Conservation (phyloP, 2,797 vertebrate genomes). For the Odontamblyopus rebecca region DNA sequence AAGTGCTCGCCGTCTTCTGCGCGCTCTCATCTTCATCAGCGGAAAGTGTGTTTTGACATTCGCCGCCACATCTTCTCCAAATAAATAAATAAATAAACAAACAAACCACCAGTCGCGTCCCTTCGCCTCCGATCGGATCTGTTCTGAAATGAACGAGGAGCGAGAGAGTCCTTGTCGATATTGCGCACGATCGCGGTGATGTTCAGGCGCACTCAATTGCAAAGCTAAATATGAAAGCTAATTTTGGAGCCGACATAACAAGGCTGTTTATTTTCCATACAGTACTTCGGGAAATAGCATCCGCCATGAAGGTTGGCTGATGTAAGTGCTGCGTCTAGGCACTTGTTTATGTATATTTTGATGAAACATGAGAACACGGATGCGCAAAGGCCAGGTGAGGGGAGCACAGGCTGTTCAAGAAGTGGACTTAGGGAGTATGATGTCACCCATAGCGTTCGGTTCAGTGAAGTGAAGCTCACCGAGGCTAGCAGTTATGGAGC, state of each 20-base stretch:
- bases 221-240: not conserved
- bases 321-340: not conserved
- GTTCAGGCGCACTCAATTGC: not conserved
- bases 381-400: too few relatives aligned
- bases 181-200: not conserved
- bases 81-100: constrained; percentile 11
- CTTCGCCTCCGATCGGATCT: too few relatives aligned
- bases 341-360: not conserved
- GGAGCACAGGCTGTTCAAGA: too few relatives aligned
- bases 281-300: not conserved
- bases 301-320: not conserved
- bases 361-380: too few relatives aligned
- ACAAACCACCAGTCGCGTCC: not conserved
- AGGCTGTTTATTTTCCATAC: not conserved
- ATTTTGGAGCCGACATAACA: not conserved
- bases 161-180: not conserved
- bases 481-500: too few relatives aligned
- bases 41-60: constrained; percentile 19
- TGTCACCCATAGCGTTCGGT: too few relatives aligned
- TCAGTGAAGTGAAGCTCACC: too few relatives aligned
- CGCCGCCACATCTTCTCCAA: constrained; percentile 8
- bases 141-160: too few relatives aligned
- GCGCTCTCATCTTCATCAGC: constrained; percentile 24
- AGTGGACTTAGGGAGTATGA: too few relatives aligned
- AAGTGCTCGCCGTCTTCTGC: constrained; percentile 14